These are phyloP conservation scores for Nettapus auritus DNA, from an alignment of 2,113 vertebrate genomes.

Conservation along the genomic window DNA sequence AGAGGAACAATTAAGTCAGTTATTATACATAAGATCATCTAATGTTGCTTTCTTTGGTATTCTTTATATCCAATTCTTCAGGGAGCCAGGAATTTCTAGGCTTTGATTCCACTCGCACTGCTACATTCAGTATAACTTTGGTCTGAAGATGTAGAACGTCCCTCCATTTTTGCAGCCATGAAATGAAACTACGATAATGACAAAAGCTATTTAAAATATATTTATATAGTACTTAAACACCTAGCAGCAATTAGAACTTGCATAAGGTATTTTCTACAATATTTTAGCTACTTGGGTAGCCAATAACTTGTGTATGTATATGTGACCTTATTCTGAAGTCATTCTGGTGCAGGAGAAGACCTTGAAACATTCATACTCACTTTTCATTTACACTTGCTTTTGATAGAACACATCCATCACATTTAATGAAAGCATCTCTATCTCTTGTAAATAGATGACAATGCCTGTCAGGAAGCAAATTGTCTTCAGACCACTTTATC, in stretches of 20 bases:
- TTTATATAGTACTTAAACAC: background rate
- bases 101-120: background rate
- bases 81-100: background rate
- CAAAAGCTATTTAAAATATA: background rate
- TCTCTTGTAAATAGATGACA: background rate
- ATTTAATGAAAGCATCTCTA: background rate
- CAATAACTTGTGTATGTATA: background rate
- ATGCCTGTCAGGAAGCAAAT: background rate
- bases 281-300: background rate
- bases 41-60: background rate
- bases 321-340: background rate
- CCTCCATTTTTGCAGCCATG: background rate
- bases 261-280: background rate
- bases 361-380: background rate
- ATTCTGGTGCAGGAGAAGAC: background rate
- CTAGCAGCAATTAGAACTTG: background rate
- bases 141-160: background rate
- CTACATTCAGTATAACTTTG: background rate
- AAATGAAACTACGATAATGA: background rate
- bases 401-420: background rate
- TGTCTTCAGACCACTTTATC: background rate
- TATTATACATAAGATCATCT: background rate
- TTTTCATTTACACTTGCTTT: background rate
- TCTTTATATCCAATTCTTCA: background rate
- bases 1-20: background rate